Conservation (phyloP, 2,888 invertebrate genomes). For the Ophioninae sp. region DNA sequence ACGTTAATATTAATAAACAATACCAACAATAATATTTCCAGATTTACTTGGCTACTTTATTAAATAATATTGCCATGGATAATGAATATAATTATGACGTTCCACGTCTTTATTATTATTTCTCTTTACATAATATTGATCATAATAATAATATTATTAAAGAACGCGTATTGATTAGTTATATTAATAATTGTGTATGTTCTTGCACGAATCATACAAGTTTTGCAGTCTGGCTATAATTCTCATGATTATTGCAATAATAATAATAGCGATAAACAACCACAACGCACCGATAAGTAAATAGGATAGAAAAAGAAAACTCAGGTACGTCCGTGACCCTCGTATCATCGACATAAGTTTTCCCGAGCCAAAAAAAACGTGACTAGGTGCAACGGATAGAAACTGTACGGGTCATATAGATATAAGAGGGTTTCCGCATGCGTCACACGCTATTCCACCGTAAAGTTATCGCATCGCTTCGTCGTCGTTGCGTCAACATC, state of each 20-base stretch:
- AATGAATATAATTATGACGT: too few species aligned
- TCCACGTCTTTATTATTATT: too few species aligned
- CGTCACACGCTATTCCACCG: constrained; percentile 58
- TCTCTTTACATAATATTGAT: too few species aligned
- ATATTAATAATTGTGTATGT: too few species aligned
- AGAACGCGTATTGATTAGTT: too few species aligned
- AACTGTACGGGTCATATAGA: constrained; percentile 46
- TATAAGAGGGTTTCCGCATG: constrained; percentile 66
- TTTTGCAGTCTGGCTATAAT: too few species aligned
- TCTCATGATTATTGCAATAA: background rate
- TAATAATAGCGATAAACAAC: background rate
- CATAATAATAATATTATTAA: too few species aligned
- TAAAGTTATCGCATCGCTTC: constrained; percentile 58
- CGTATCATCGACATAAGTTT: constrained; percentile 14
- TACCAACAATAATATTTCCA: too few species aligned
- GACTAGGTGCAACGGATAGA: constrained; percentile 31
- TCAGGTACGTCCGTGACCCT: constrained; percentile 35
- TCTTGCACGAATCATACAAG: too few species aligned
- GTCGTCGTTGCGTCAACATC: background rate
- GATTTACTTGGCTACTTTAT: too few species aligned
- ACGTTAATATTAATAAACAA: too few species aligned
- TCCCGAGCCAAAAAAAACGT: constrained; percentile 22
- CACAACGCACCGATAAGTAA: background rate
- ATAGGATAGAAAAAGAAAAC: constrained; percentile 20
- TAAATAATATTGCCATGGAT: too few species aligned